Evolutionary conservation across 2,888 invertebrate genomes (phyloP).

Genomic region (Plagiodera versicolora): DNA sequence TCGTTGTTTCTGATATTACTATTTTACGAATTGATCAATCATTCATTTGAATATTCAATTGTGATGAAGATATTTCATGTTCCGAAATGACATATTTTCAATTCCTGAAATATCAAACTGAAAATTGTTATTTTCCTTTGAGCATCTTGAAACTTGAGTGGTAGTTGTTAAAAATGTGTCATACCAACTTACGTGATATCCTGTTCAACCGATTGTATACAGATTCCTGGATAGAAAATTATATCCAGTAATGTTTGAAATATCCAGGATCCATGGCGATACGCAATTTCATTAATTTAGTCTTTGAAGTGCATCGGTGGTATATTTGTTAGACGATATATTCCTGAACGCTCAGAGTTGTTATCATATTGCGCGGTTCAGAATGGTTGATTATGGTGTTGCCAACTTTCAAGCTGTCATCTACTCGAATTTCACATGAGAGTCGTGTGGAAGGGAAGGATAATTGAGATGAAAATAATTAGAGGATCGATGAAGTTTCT

Average conservation of each 20-base stretch:
- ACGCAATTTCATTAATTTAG: slow-evolving; percentile 47
- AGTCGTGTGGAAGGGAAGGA: neutral
- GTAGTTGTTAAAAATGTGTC: too few relatives aligned
- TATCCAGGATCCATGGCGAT: slow-evolving; percentile 42
- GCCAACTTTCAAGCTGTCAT: neutral
- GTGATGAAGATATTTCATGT: too few relatives aligned
- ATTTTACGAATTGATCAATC: too few relatives aligned
- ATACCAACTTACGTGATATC: too few relatives aligned
- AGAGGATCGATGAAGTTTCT: neutral
- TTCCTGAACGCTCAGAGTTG: slow-evolving; percentile 29
- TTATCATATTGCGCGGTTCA: slow-evolving; percentile 23
- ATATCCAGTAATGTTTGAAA: slow-evolving; percentile 16
- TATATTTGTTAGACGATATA: slow-evolving; percentile 41
- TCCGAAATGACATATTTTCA: too few relatives aligned
- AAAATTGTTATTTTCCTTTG: too few relatives aligned
- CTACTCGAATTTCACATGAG: neutral
- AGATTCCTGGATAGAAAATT: too few relatives aligned
- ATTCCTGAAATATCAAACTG: too few relatives aligned
- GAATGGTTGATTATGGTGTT: slow-evolving; percentile 21
- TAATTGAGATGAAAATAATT: neutral
- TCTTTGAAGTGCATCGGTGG: slow-evolving; percentile 43
- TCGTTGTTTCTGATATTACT: too few relatives aligned
- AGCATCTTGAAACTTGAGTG: too few relatives aligned
- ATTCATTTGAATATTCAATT: too few relatives aligned
- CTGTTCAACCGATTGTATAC: too few relatives aligned